These are phyloP conservation scores for Chrysomela aeneicollis DNA, from an alignment of 2,888 invertebrate species.

Conservation along the genomic window DNA sequence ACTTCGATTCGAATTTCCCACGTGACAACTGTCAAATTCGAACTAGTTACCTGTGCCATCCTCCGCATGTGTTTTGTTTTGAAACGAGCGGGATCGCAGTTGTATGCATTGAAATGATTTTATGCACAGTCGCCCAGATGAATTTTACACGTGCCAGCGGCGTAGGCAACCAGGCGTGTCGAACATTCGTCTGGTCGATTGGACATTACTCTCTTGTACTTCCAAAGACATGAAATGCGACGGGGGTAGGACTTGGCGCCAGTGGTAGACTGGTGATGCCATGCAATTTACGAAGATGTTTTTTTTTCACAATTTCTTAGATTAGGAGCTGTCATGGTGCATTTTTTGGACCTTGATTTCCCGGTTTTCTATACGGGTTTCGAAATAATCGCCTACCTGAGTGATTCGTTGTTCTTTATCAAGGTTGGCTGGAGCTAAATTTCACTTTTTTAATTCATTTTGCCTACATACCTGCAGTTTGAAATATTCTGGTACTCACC, in stretches of 20 bases:
- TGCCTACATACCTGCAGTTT: too few relatives aligned
- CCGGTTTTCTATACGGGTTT: too few relatives aligned
- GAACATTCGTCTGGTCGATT: slow-evolving; percentile 53
- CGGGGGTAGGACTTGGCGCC: slow-evolving; percentile 57
- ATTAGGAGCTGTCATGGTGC: background rate
- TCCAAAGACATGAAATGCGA: slow-evolving; percentile 53
- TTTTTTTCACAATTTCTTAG: slow-evolving; percentile 21
- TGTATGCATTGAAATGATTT: slow-evolving; percentile 62
- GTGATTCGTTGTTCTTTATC: too few relatives aligned
- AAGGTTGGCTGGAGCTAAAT: too few relatives aligned
- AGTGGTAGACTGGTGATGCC: slow-evolving; percentile 53
- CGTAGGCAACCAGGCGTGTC: slow-evolving; percentile 29
- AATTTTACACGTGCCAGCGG: slow-evolving; percentile 38
- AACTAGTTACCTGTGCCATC: slow-evolving; percentile 62
- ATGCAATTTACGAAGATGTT: slow-evolving; percentile 57
- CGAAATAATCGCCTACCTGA: too few relatives aligned
- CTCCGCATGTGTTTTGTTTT: slow-evolving; percentile 64
- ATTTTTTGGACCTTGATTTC: too few relatives aligned
- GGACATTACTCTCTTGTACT: slow-evolving; percentile 60
- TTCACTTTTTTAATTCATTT: too few relatives aligned
- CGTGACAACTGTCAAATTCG: slow-evolving; percentile 62
- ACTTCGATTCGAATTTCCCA: slow-evolving; percentile 50
- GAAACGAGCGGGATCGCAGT: slow-evolving; percentile 62
- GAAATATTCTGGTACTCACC: too few relatives aligned
- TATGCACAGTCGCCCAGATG: slow-evolving; percentile 58